These are phyloP conservation scores for Odontophorus gujanensis DNA, from an alignment of 2,113 vertebrate species.

Conservation along the genomic window DNA sequence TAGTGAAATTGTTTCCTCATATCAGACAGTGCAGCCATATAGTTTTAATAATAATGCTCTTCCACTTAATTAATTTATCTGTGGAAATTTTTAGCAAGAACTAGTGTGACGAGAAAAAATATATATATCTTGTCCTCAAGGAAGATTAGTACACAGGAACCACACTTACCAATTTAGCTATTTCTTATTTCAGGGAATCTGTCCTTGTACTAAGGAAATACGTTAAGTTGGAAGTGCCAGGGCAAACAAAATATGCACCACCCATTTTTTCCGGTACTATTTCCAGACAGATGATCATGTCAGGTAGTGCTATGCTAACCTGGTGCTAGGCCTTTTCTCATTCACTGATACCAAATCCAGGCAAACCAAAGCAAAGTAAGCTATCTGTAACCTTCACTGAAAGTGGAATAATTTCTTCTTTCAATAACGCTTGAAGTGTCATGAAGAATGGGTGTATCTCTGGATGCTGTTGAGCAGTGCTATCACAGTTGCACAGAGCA, in stretches of 20 bases:
- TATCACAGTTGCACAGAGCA: neutral
- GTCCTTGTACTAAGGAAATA: neutral
- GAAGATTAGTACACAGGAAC: neutral
- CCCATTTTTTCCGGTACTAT: neutral
- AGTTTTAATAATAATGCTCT: neutral
- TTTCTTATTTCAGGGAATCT: neutral
- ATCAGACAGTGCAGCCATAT: neutral
- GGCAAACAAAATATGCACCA: neutral
- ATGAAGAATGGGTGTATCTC: neutral
- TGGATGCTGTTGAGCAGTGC: neutral
- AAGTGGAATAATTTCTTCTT: neutral
- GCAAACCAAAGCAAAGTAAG: neutral
- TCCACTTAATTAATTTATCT: neutral
- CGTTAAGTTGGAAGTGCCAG: neutral
- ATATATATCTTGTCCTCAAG: neutral
- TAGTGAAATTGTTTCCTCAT: neutral
- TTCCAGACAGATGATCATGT: neutral
- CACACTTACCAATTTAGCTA: neutral
- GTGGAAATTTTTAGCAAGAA: neutral
- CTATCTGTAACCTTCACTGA: neutral
- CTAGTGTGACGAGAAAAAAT: neutral
- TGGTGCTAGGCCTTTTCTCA: neutral
- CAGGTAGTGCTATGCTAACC: neutral
- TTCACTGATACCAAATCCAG: neutral
- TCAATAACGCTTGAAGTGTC: neutral